These are phyloP conservation scores for Crocidura indochinensis DNA, from an alignment of 2,797 vertebrate genomes.

Conservation along the genomic window DNA sequence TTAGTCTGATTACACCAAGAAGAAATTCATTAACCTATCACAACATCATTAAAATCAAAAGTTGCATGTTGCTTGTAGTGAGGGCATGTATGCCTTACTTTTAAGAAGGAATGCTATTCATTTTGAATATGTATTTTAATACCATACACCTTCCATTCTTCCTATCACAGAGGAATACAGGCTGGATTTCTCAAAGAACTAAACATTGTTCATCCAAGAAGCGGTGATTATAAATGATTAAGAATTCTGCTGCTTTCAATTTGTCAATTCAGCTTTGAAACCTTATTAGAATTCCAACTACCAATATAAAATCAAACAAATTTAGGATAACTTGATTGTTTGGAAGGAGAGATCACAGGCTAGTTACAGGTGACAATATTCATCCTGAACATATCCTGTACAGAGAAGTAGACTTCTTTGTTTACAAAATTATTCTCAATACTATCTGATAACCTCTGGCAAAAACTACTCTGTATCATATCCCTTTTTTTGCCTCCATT, in stretches of 20 bases:
- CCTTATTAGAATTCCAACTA: not conserved
- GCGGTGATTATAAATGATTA: constrained; percentile 23
- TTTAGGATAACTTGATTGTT: constrained; percentile 19
- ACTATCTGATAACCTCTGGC: constrained; percentile 6
- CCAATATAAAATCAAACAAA: constrained; percentile 41
- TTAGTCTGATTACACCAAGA: not conserved
- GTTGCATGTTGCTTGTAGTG: not conserved
- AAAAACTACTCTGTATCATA: not conserved
- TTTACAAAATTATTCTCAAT: not conserved
- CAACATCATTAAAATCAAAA: constrained; percentile 25
- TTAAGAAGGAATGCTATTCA: constrained; percentile 34
- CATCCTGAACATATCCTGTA: constrained; percentile 34
- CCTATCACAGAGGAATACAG: constrained; percentile 1
- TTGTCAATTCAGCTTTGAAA: constrained; percentile 35
- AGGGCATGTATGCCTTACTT: not conserved
- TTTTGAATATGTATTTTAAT: constrained; percentile 59
- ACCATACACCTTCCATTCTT: not conserved
- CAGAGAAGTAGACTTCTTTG: not conserved
- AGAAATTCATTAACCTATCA: constrained; percentile 39
- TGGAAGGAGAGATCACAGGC: constrained; percentile 2
- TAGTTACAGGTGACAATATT: not conserved
- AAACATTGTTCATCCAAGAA: constrained; percentile 48
- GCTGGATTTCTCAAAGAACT: constrained; percentile 59
- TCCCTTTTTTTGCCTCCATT: constrained; percentile 11
- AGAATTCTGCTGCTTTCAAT: constrained; percentile 36